phyloP scores from a whole-genome alignment of 2,888 invertebrate species.

The Caenorhabditis uteleia region DNA sequence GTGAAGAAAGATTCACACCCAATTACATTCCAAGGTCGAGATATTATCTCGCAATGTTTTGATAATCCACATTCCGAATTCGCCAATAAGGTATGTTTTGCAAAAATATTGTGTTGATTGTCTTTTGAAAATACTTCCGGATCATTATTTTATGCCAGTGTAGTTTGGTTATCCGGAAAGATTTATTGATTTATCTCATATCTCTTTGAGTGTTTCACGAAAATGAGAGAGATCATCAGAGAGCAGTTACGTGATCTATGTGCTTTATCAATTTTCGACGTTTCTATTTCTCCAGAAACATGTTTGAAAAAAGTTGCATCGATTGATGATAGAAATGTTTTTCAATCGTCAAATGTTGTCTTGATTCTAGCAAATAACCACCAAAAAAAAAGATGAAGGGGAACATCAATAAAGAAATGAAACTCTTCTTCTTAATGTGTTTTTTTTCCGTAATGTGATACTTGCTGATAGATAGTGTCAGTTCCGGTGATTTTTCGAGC shows the following conservation, averaged over 20 bases:
- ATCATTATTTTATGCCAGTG: slow-evolving; percentile 1
- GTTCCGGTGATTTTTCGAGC: too few relatives aligned
- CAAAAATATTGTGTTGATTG: slow-evolving; percentile 1
- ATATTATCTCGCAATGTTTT: slow-evolving; percentile 64
- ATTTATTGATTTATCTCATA: slow-evolving; percentile 15
- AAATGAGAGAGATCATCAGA: slow-evolving; percentile 16
- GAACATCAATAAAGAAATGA: too few relatives aligned
- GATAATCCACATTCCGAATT: slow-evolving; percentile 67
- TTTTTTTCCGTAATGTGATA: slow-evolving; percentile 6
- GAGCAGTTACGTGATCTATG: slow-evolving; percentile 41
- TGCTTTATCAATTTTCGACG: slow-evolving; percentile 15
- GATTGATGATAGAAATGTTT: too few relatives aligned
- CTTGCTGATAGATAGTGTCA: too few relatives aligned
- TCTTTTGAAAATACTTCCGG: slow-evolving; percentile 1
- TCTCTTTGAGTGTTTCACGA: neutral
- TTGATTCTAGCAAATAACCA: too few relatives aligned
- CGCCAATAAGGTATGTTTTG: slow-evolving; percentile 52
- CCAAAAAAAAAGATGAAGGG: too few relatives aligned
- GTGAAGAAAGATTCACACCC: slow-evolving; percentile 52
- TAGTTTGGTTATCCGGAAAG: slow-evolving; percentile 14
- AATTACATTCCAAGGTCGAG: slow-evolving; percentile 45
- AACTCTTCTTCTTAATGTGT: neutral
- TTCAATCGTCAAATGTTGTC: too few relatives aligned
- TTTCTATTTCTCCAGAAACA: neutral
- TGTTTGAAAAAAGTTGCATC: neutral